Base-by-base conservation (phyloP, 2,113 vertebrate genomes). In the Pachycephala philippinensis region DNA sequence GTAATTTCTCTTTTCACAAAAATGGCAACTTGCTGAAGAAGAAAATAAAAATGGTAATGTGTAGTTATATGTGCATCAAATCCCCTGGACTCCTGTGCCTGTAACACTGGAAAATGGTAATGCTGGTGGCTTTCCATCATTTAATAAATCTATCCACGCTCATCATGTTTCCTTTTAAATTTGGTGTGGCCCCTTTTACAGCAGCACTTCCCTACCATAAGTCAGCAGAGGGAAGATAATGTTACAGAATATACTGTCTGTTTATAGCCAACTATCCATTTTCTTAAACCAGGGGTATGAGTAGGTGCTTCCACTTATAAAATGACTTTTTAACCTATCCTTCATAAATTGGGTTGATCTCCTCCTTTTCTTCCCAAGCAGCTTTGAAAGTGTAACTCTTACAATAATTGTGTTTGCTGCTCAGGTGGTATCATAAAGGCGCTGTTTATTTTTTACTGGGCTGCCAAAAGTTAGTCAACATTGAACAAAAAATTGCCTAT, bases 1-100 rank as follows among this genome's bases (percentile, higher is more conserved):
- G 69, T 93, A 89, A 95, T 97, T 97, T 96, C 11, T 80, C 63
- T 93, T 96, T 94, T 82, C 57, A 94, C 7, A 68, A 84, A 96
- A 96, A 95, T 71, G 75, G 52, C 66, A 88, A 20, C 63, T 71
- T 89, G 60, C 72, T 69, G 75, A 61, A 70, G 53, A 65, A 71
- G 82, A 86, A 97, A 96, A 95, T 82, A 91, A 91, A 91, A 95
- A 88, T 66, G 53, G 53, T 86, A 92, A 96, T 84, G 33, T 45
- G 37, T 44, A 69, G 35, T 44, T 54, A 31, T 56, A 31, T 21
- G 37, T 31, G 68, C 42, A 83, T 84, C 84, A 75, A 78, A 86
- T 71, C 23, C 33, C 40, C 20, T 39, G n/a, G 21, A 23, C 13
- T 90, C 50, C 39, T 69, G 14, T 81, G 75, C 31, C 35, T 39